Conservation (phyloP, 1,140 invertebrate species). For the Octopus bimaculoides region DNA sequence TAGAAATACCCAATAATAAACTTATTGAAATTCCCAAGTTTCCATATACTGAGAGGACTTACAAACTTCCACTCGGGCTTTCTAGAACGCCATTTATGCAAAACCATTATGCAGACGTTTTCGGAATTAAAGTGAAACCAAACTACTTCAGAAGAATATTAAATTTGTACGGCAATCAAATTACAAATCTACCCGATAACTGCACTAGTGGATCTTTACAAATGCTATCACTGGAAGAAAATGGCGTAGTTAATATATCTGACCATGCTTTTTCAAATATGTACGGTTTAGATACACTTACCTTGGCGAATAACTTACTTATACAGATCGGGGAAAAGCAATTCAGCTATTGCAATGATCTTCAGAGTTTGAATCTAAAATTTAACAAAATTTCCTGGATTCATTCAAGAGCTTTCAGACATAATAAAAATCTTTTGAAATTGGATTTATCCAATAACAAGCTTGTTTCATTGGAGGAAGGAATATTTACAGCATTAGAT, state of each 20-base stretch:
- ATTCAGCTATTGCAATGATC: not conserved
- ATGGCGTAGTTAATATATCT: slow-evolving; percentile 22
- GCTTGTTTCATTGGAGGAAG: slow-evolving; percentile 17
- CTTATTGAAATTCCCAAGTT: slow-evolving; percentile 28
- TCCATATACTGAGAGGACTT: slow-evolving; percentile 26
- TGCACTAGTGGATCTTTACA: slow-evolving; percentile 30
- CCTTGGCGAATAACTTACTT: slow-evolving; percentile 29
- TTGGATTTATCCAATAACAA: slow-evolving; percentile 25
- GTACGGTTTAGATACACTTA: slow-evolving; percentile 21
- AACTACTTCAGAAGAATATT: slow-evolving; percentile 26
- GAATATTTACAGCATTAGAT: slow-evolving; percentile 25
- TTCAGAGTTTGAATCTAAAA: not conserved
- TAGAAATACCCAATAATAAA: slow-evolving; percentile 32
- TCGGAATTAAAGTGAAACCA: slow-evolving; percentile 22
- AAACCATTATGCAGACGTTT: slow-evolving; percentile 25
- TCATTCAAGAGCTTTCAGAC: not conserved
- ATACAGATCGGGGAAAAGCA: slow-evolving; percentile 10
- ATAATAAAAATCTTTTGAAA: not conserved
- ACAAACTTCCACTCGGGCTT: slow-evolving; percentile 23
- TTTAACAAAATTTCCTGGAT: not conserved
- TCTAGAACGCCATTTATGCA: slow-evolving; percentile 26
- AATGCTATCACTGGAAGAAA: slow-evolving; percentile 29
- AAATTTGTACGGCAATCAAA: slow-evolving; percentile 29
- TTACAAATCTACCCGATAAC: slow-evolving; percentile 25
- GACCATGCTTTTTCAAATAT: slow-evolving; percentile 24